phyloP scores from a whole-genome alignment of 37 sponge, comb jelly and placozoan species.

The Oopsacas minuta region DNA sequence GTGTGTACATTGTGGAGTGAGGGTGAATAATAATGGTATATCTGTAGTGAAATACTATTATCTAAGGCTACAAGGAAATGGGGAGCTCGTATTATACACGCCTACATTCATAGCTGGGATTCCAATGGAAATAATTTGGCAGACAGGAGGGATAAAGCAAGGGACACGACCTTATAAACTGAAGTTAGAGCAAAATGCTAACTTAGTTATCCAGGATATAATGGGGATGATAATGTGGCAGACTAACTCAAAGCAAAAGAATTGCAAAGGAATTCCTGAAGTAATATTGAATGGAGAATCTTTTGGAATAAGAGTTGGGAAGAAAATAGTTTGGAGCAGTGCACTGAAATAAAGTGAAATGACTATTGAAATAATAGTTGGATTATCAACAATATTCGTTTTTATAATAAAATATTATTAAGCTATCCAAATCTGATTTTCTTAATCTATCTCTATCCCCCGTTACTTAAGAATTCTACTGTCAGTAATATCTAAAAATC shows the following conservation, averaged over 20 bases:
- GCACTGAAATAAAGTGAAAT: neutral
- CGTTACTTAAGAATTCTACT: no score
- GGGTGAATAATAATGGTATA: neutral
- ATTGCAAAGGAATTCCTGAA: neutral
- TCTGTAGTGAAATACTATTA: neutral
- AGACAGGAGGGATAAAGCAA: neutral
- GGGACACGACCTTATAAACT: neutral
- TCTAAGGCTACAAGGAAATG: neutral
- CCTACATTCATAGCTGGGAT: slow-evolving; percentile 3
- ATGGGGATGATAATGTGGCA: neutral
- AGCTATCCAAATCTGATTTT: no score
- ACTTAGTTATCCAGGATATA: neutral
- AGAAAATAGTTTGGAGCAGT: neutral
- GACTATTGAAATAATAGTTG: no score
- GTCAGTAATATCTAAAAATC: neutral
- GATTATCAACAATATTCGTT: no score
- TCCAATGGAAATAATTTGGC: neutral
- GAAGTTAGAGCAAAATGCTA: neutral
- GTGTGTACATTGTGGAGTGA: neutral
- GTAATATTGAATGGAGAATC: neutral
- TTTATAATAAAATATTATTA: no score
- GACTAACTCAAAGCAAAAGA: neutral
- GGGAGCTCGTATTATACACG: neutral
- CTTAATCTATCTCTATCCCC: no score
- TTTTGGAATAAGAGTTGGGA: slow-evolving; percentile 9